Base-by-base conservation (phyloP, 1,140 invertebrate species). In the Marisa cornuarietis region DNA sequence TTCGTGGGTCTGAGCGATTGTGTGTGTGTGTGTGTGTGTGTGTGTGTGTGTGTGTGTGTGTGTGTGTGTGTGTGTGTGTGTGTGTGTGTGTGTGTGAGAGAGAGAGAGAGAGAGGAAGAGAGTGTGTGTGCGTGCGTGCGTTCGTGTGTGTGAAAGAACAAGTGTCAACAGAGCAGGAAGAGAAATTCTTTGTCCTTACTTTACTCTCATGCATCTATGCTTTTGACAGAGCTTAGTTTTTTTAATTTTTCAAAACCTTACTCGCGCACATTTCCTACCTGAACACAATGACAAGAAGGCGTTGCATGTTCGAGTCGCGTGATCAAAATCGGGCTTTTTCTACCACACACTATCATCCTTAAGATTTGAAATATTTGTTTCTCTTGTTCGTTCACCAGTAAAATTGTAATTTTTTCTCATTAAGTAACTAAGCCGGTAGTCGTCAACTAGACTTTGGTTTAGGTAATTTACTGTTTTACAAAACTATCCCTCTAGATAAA, bases 21-120 rank as follows among this genome's bases (percentile, higher is more conserved):
- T 69, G 66, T 1, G 66, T 69, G 66, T 24, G 66, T 24, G 13
- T 14, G 66, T 69, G 66, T 22, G 66, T 20, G 2, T 65, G 62
- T 65, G 62, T 65, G 62, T 65, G 62, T 65, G 62, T 65, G 62
- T 65, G 62, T 65, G 62, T 65, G 62, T 8, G 66, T 69, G 66
- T 69, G 7, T 9, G n/a, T n/a, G n/a, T n/a, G 66, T n/a, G 66
- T 69, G 66, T n/a, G n/a, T 65, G 62, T 65, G 62, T 65, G 62
- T 65, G 62, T 65, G 62, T 65, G 62, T 65, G 62, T 8, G 66
- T 69, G 66, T 69, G 7, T 9, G 66, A 26, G 66, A 26, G 14
- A 26, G 62, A 26, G 66, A 4, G n/a, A n/a, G n/a, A n/a, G n/a
- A n/a, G n/a, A n/a, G n/a, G n/a, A n/a, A n/a, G n/a, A n/a, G n/a